Percentiles rank a stretch among this genome's conserved stretches.
Conservation (phyloP, 1,140 invertebrate genomes). For the Drosophila rufa region DNA sequence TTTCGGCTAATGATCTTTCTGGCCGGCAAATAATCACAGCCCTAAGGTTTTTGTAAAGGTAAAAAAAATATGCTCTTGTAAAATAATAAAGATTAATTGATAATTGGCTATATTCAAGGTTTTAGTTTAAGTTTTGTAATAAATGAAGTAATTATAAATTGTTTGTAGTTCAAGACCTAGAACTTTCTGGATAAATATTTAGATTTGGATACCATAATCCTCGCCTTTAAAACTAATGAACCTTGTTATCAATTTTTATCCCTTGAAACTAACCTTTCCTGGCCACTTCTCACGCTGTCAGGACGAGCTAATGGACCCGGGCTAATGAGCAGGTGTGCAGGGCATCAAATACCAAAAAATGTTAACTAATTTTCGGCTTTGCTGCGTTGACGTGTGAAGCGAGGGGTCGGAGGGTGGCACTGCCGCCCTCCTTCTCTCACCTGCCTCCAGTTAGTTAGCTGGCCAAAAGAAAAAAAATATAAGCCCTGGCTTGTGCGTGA, state of each 20-base stretch:
- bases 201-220: no score
- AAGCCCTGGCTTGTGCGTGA: constrained; percentile 61
- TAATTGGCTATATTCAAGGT: background rate
- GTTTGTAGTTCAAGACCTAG: no score
- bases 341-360: constrained; percentile 65
- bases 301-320: constrained; percentile 53
- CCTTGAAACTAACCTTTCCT: background rate
- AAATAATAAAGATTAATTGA: background rate
- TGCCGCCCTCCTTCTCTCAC: constrained; percentile 13
- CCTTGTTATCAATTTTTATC: no score
- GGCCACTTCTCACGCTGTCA: constrained; percentile 39
- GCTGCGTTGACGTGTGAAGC: constrained; percentile 80
- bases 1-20: constrained; percentile 46
- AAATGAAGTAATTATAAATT: background rate
- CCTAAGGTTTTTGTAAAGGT: background rate
- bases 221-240: no score
- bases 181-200: no score
- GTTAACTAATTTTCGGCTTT: constrained; percentile 83
- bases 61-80: background rate
- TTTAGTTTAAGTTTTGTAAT: no score
- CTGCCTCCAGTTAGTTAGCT: constrained; percentile 50
- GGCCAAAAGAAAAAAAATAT: background rate
- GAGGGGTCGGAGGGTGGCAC: constrained; percentile 15
- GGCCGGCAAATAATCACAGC: constrained; percentile 13
- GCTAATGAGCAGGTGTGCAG: constrained; percentile 41